Base-by-base conservation (phyloP, 2,888 invertebrate genomes). In the Mythimna lalbum region DNA sequence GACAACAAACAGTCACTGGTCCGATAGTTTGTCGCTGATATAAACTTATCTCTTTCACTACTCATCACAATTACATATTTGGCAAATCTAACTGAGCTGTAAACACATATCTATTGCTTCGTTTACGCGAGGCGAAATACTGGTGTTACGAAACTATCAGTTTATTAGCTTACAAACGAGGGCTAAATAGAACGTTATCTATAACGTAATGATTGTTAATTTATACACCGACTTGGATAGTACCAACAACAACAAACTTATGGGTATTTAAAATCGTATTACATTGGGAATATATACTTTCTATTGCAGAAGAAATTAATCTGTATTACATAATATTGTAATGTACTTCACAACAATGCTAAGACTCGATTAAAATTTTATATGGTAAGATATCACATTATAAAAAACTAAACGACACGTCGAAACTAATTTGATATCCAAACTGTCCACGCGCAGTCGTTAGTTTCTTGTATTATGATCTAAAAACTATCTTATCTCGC, bases 1-100 rank as follows among this genome's bases (percentile, higher is more conserved):
- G 87, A 90, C 93, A 93, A 92, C 92, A 92, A 93, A 93, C 93
- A 91, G 89, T 91, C 92, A 93, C 92, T 94, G 95, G 95, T 95
- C 95, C 94, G 90, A 92, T 89, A 90, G 90, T 92, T 92, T 91
- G 90, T 93, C 88, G 88, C 83, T 87, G 88, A 87, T 84, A 89
- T 82, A 81, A 69, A 81, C 69, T 76, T 90, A 90, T 88, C 82
- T 90, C 84, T 88, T 89, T 87, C 83, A 89, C 93, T 94, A 94
- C 90, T 89, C 90, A 95, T 95, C 94, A 95, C 94, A 95, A 92
- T 78, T 90, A 90, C 90, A 87, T 90, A 92, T 95, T 95, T 95
- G 95, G 95, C 95, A 94, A 94, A 93, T 93, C 87, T 86, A 88
- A 89, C 88, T 93, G 92, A 93, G 91, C 92, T 92, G 86, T 91